Evolutionary conservation across 2,113 vertebrate species (phyloP), one percentile per base, ranked within the genome.

Genomic region (Eleginops maclovinus): DNA sequence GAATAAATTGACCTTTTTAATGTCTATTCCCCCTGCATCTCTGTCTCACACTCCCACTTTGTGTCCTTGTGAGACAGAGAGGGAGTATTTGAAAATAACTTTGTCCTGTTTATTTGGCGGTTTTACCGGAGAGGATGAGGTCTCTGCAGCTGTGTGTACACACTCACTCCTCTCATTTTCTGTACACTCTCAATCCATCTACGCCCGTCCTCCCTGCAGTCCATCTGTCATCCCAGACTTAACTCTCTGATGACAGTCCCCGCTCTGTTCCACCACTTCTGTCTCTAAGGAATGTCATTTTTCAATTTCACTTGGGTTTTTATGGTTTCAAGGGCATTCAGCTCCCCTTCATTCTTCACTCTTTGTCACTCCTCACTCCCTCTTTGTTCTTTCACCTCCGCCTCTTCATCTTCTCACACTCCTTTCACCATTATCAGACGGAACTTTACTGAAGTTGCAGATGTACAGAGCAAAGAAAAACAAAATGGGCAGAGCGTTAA

Each of bases 71-170:
- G 61, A 62, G 76, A 53, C 41, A 1, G 19, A 22, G 55, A 61
- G 4, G 22, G 26, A 72, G 74, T 40, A 19, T 51, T 83, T 77
- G 58, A 81, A 88, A 82, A 85, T 75, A 83, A 66, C 80, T 66
- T 50, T 11, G 54, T 84, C 60, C 26, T 88, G 88, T 89, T 91
- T 92, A 87, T 87, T 88, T 36, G 58, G 85, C 80, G 91, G 83
- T 84, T 91, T 67, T 78, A 83, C 83, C 55, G 78, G 83, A 93
- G 76, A 88, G 87, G 91, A 89, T 89, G 90, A 91, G 90, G 88
- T 91, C 83, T 91, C 77, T 89, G 90, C 92, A 94, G 92, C 93
- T 93, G 93, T 93, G 90, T 90, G 79, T 84, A 83, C 82, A 84
- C 71, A 86, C 77, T 82, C 82, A 40, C 77, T 47, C 68, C 43